These are phyloP conservation scores for Lithobates pipiens DNA, from an alignment of 2,797 vertebrate genomes.

Conservation along the genomic window DNA sequence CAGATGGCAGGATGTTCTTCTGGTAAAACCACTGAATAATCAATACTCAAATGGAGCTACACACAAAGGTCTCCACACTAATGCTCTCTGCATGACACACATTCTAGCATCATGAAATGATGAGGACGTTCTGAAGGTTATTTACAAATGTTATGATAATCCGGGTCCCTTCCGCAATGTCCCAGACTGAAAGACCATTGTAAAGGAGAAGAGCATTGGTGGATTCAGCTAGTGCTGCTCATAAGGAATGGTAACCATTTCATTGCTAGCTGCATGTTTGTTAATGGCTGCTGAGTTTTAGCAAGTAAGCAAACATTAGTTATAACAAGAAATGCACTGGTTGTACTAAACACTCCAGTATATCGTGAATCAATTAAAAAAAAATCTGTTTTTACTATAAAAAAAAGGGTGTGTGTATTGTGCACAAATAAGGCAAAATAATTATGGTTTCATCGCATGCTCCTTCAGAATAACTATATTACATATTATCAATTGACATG, in stretches of 20 bases:
- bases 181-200: background rate
- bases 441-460: no score
- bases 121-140: slow-evolving; percentile 54
- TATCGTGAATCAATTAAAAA: no score
- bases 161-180: background rate
- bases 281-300: no score
- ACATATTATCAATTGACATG: no score
- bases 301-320: no score
- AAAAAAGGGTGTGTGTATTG: no score
- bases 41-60: slow-evolving; percentile 57
- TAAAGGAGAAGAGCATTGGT: background rate
- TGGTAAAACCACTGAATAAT: slow-evolving; percentile 58
- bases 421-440: no score
- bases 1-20: slow-evolving; percentile 55
- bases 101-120: slow-evolving; percentile 36
- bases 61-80: slow-evolving; percentile 45
- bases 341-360: no score
- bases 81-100: slow-evolving; percentile 51
- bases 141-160: slow-evolving; percentile 42
- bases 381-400: no score
- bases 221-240: background rate
- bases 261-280: no score
- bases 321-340: no score
- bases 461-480: no score
- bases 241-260: background rate